A percentile compares a stretch with the other conserved stretches of the same genome.
Conservation (phyloP, 2,797 vertebrate genomes). For the Sebastes alutus region DNA sequence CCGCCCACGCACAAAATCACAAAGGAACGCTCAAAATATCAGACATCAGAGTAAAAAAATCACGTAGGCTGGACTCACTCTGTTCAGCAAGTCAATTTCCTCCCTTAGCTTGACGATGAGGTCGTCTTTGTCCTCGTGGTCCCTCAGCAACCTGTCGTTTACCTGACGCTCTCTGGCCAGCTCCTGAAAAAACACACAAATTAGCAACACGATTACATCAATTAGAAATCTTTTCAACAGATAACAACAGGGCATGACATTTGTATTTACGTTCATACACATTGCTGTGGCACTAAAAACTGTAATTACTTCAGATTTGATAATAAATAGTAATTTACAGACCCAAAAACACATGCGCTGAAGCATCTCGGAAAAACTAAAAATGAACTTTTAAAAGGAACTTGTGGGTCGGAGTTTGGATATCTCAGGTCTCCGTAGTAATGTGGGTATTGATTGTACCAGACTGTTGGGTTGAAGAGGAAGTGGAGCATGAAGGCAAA, state of each 20-base stretch:
- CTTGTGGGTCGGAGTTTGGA: no score
- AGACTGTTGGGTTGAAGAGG: neutral
- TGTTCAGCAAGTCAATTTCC: conserved; percentile 96
- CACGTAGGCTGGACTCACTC: conserved; percentile 83
- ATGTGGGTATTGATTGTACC: neutral
- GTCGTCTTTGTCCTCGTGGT: conserved; percentile 94
- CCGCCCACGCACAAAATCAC: conserved; percentile 29
- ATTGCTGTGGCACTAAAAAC: neutral
- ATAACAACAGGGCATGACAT: neutral
- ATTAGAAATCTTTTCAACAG: neutral
- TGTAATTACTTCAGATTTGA: neutral
- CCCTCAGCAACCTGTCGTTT: conserved; percentile 85
- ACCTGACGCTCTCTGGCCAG: conserved; percentile 91
- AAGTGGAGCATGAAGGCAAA: neutral
- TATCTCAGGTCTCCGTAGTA: neutral
- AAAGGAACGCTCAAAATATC: conserved; percentile 32
- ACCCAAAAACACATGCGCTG: neutral
- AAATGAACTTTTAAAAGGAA: neutral
- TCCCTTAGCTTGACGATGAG: conserved; percentile 93
- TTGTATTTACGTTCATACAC: neutral
- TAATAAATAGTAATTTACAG: neutral
- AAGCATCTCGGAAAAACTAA: neutral
- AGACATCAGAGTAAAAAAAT: conserved; percentile 17
- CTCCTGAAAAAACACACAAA: conserved; percentile 81
- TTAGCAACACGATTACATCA: neutral